Evolutionary conservation across 1,140 invertebrate genomes (phyloP), one percentile per base, ranked within the genome.

Genomic region (Theocolax elegans): DNA sequence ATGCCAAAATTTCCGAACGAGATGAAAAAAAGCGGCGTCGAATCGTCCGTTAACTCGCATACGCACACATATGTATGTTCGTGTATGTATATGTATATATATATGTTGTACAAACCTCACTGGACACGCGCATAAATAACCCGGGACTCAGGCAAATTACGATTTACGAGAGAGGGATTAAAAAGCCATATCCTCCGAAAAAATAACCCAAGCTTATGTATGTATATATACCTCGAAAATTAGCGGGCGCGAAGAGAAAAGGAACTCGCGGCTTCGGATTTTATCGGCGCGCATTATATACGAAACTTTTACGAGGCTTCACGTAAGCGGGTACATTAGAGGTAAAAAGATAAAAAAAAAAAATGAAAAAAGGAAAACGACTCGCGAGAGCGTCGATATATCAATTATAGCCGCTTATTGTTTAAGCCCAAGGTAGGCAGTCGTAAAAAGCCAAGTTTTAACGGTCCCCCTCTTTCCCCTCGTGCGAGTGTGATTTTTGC

Each of bases 371-470:
- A 17, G 35, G 12, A 44, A 40, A 42, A 35, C 35, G 9, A 29
- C n/a, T 9, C 19, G 54, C 25, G 42, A 40, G 66, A 58, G 40
- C 27, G 13, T 44, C 65, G 65, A 67, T 67, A 67, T 67, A 67
- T 67, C 65, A 67, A 67, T 67, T 67, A 67, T 58, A 67, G 53
- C 65, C 65, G 65, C 65, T 67, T 58, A 67, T 67, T 67, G 65
- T 67, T 58, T 58, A 58, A 58, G 29, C 65, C 51, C 38, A n/a
- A 25, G 63, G 38, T 35, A 40, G 48, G 48, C 40, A 53, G 44
- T 68, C 66, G 66, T 68, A 60, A 68, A 68, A 42, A 60, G 27
- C 42, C 42, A 6, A 38, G 53, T 58, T 38, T 58, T 29, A 51
- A 49, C 66, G 56, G 25, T 35, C 12, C n/a, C 27, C 8, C 23